Base-by-base conservation (phyloP, 1,140 invertebrate species). In the Leucophenga varia region DNA sequence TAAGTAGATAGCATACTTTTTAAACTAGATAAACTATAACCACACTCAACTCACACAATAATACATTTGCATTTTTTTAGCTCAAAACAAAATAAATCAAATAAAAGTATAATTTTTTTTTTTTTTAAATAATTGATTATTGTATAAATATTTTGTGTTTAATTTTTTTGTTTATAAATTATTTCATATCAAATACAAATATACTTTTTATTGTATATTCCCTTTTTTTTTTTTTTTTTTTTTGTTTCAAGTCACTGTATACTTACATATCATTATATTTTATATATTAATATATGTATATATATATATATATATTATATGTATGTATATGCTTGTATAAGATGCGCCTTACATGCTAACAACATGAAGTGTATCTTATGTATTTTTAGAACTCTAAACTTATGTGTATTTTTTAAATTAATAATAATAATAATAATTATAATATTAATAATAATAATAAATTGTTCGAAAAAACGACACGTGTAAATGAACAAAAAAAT, bases 311-410 rank as follows among this genome's bases (percentile, higher is more conserved):
- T 42, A 52, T 34, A 43, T 35, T 43, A 36, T 36, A 42, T 57
- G 47, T 14, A 34, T 14, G 5, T 25, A 10, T 9, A n/a, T 14
- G 54, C 57, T 65, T 65, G n/a, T n/a, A n/a, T n/a, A n/a, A n/a
- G n/a, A n/a, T n/a, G n/a, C 25, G 7, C n/a, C 25, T 30, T n/a
- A 61, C 56, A 61, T 46, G 46, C 57, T 59, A 63, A 63, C 64
- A 67, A 67, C 63, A 59, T 67, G 48, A 47, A 48, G 28, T 39
- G 40, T 42, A 43, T 40, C 41, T 28, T 48, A 42, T 43, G 18
- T 48, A 25, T 41, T n/a, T 46, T 30, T 30, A 8, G 25, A 30
- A 8, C 22, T 28, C 25, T 34, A 19, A 20, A 19, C 25, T 43
- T 17, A n/a, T n/a, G n/a, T n/a, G n/a, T 22, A 46, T 34, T 45